Evolutionary conservation across 1,140 invertebrate genomes (phyloP).

Genomic region (Drosophila watanabei): DNA sequence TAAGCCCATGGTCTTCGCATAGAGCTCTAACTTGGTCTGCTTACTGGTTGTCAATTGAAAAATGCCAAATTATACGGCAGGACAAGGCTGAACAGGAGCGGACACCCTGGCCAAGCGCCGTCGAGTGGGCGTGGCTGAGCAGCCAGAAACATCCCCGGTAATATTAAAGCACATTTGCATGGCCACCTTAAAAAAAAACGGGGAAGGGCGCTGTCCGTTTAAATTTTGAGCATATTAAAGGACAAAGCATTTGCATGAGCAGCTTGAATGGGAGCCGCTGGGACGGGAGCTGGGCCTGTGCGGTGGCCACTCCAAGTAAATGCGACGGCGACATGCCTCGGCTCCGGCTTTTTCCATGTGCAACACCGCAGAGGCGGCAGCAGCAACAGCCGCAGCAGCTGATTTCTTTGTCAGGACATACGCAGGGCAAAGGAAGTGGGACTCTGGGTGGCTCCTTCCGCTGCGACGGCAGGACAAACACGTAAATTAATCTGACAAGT

Average conservation of each 20-base stretch:
- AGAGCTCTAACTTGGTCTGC: slow-evolving; percentile 9
- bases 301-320: slow-evolving; percentile 64
- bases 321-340: slow-evolving; percentile 70
- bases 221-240: slow-evolving; percentile 73
- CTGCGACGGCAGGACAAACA: slow-evolving; percentile 76
- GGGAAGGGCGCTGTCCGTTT: slow-evolving; percentile 56
- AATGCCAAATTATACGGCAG: slow-evolving; percentile 62
- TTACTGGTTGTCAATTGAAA: slow-evolving; percentile 58
- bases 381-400: slow-evolving; percentile 59
- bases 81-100: slow-evolving; percentile 2
- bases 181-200: neutral
- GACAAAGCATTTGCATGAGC: slow-evolving; percentile 49
- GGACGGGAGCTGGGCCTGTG: slow-evolving; percentile 2
- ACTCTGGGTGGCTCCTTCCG: slow-evolving; percentile 52
- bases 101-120: neutral
- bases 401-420: slow-evolving; percentile 71
- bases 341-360: slow-evolving; percentile 72
- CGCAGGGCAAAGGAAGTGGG: slow-evolving; percentile 16
- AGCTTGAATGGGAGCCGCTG: neutral
- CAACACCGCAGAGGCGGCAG: slow-evolving; percentile 65
- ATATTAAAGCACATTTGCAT: slow-evolving; percentile 58
- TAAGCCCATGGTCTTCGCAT: slow-evolving; percentile 3
- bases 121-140: slow-evolving; percentile 16
- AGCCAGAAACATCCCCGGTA: slow-evolving; percentile 34
- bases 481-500: slow-evolving; percentile 82